Percentiles rank a stretch among this genome's conserved stretches.
Conservation (phyloP, 2,888 invertebrate genomes). For the Oscheius sp. region DNA sequence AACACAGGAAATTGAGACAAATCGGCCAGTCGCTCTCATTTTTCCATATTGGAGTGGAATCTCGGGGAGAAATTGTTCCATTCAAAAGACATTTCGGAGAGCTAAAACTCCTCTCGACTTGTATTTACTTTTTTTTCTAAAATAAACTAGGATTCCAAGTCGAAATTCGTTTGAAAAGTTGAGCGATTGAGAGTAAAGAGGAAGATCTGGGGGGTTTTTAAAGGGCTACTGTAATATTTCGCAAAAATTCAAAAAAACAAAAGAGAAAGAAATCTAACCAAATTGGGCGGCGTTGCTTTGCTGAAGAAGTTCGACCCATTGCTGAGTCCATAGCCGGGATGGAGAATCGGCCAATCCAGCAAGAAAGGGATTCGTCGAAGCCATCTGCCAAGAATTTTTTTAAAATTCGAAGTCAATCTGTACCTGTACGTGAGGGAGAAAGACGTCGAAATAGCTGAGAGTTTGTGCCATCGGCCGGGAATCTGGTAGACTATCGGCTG, state of each 20-base stretch:
- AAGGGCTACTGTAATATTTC: not conserved
- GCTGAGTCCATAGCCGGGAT: slow-evolving; percentile 53
- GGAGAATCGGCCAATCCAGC: slow-evolving; percentile 33
- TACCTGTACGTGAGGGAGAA: slow-evolving; percentile 66
- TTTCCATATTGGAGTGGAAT: not conserved
- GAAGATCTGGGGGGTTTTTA: too few species aligned
- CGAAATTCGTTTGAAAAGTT: too few species aligned
- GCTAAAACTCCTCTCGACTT: too few species aligned
- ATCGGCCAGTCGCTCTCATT: not conserved
- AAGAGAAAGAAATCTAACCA: slow-evolving; percentile 35
- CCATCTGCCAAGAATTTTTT: slow-evolving; percentile 54
- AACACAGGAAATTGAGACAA: slow-evolving; percentile 7
- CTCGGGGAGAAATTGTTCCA: too few species aligned
- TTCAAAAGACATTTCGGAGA: too few species aligned
- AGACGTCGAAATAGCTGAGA: slow-evolving; percentile 65
- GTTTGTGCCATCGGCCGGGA: slow-evolving; percentile 49
- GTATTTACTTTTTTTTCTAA: too few species aligned
- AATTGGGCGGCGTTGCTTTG: slow-evolving; percentile 52
- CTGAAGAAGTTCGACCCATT: slow-evolving; percentile 63
- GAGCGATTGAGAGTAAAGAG: too few species aligned
- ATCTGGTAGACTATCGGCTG: slow-evolving; percentile 14
- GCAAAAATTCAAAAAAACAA: not conserved
- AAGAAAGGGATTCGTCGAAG: slow-evolving; percentile 60
- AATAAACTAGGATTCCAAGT: too few species aligned
- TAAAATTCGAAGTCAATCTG: not conserved